Evolutionary conservation across 2,113 vertebrate genomes (phyloP).

Genomic region (Lophotis ruficrista): DNA sequence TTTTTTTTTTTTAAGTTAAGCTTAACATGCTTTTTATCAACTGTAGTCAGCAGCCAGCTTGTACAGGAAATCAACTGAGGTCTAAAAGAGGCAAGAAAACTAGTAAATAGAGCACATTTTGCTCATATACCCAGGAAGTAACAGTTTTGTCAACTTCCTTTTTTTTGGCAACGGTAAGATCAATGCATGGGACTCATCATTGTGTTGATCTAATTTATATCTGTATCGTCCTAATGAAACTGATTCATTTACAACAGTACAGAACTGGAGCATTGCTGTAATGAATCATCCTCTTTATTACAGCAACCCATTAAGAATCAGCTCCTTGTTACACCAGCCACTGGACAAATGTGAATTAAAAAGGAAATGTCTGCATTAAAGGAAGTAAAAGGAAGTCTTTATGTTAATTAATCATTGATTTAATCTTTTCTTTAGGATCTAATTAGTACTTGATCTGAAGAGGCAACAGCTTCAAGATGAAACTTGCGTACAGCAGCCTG

Average conservation of each 20-base stretch:
- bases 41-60: not conserved
- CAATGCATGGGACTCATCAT: not conserved
- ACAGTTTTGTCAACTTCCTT: not conserved
- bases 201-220: not conserved
- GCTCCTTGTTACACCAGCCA: not conserved
- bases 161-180: not conserved
- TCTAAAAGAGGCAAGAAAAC: not conserved
- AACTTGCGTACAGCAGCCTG: not conserved
- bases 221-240: not conserved
- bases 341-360: not conserved
- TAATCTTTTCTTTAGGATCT: not conserved
- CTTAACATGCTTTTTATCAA: not conserved
- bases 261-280: not conserved
- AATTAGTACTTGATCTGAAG: not conserved
- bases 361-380: not conserved
- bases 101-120: not conserved
- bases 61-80: not conserved
- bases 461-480: not conserved
- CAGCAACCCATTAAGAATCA: not conserved
- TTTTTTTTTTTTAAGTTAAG: not conserved
- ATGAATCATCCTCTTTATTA: not conserved
- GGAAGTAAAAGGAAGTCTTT: not conserved
- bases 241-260: not conserved
- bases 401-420: not conserved
- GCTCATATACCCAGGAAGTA: not conserved